phyloP scores from a whole-genome alignment of 2,888 invertebrate genomes.

The Trichopoda pennipes region DNA sequence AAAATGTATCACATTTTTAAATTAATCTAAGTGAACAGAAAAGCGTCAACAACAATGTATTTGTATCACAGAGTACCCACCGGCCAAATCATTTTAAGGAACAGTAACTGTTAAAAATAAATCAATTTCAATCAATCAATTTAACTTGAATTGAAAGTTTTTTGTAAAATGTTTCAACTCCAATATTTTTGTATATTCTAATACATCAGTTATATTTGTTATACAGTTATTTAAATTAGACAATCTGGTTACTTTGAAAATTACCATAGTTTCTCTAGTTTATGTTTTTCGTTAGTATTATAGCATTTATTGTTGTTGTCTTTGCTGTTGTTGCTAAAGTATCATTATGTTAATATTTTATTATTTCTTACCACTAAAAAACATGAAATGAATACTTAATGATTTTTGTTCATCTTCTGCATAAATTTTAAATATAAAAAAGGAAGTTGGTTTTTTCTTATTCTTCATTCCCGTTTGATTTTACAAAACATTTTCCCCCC shows the following conservation, averaged over 20 bases:
- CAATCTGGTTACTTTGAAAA: slow-evolving; percentile 24
- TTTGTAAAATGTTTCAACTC: too few species aligned
- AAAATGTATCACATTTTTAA: too few species aligned
- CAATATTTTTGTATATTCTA: too few species aligned
- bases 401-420: slow-evolving; percentile 34
- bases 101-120: too few species aligned
- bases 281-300: slow-evolving; percentile 34
- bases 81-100: too few species aligned
- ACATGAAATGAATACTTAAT: slow-evolving; percentile 66
- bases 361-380: slow-evolving; percentile 65
- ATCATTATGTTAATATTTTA: slow-evolving; percentile 69
- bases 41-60: too few species aligned
- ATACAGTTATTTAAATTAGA: background rate
- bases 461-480: slow-evolving; percentile 13
- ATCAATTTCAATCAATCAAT: too few species aligned
- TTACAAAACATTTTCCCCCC: slow-evolving; percentile 6
- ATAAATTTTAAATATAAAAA: slow-evolving; percentile 57
- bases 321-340: slow-evolving; percentile 58
- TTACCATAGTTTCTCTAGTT: background rate
- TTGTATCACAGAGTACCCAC: too few species aligned
- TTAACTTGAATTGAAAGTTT: too few species aligned
- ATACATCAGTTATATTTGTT: background rate
- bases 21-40: too few species aligned
- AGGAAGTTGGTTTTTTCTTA: slow-evolving; percentile 54
- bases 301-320: slow-evolving; percentile 19